Evolutionary conservation across 2,797 vertebrate genomes (phyloP), one percentile per base, ranked within the genome.

Genomic region (Anguilla megastoma): DNA sequence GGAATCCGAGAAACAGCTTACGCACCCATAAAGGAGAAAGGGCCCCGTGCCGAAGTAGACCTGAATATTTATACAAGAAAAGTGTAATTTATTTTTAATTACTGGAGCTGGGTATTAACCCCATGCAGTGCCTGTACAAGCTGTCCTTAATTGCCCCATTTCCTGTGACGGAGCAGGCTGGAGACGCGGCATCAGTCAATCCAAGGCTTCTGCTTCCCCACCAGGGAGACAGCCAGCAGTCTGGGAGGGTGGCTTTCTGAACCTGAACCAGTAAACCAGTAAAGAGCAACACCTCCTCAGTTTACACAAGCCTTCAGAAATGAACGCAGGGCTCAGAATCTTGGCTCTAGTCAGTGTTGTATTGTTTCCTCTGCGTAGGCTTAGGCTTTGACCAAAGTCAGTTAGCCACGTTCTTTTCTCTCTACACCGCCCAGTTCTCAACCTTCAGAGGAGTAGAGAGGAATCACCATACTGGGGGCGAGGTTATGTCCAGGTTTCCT

Each of bases 101-200:
- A 96, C 91, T 94, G 90, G 94, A 93, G 94, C 91, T 21, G 88
- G 94, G 94, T 95, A 96, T 96, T 96, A 97, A 96, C 96, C 96
- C 95, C 96, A 96, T 95, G 95, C 95, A 92, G 95, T 91, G 96
- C 90, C 83, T 90, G 92, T 92, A 95, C 96, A 96, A 96, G 95
- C 96, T 96, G 96, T 96, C 95, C 95, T 94, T 96, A 96, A 96
- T 96, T 96, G 96, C 94, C 94, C 96, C 94, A 96, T 96, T 97
- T 96, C 95, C 96, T 95, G 94, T 71, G 92, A 95, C 93, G 91
- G 93, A 94, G 93, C 94, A 95, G 93, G 93, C 89, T 90, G 90
- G 89, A 89, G 87, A 90, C 66, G 90, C 90, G 87, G 89, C 86
- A 95, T 95, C 93, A 93, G 94, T 96, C 95, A 95, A 92, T 91